Evolutionary conservation across 2,888 invertebrate genomes (phyloP), one percentile per base, ranked within the genome.

Genomic region (Therioaphis trifolii): DNA sequence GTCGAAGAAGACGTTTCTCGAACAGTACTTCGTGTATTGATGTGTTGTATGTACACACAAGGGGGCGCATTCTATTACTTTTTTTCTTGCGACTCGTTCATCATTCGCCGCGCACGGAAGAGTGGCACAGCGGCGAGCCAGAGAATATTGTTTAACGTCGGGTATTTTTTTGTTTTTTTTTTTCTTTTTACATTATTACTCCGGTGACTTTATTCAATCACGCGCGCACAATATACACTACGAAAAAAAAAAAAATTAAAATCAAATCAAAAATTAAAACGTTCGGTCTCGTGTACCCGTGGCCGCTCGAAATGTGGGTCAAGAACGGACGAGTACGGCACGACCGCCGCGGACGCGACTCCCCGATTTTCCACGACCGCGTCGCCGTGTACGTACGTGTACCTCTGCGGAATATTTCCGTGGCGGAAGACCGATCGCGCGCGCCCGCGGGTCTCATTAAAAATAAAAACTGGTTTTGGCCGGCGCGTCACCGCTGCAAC

Each of bases 271-370:
- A 61, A 52, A 52, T 12, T 1, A 63, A 49, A 63, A 15, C 15
- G 15, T 21, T 24, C 14, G 46, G 3, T 49, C 66, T 43, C 29
- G 18, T 52, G 18, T 24, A n/a, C n/a, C n/a, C n/a, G n/a, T n/a
- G n/a, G n/a, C n/a, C n/a, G n/a, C n/a, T n/a, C n/a, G n/a, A 52
- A 79, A 80, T 80, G 61, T 80, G 61, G 80, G 80, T 80, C 80
- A 72, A n/a, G 71, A 72, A 80, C 49, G 15, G 46, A 14, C 15
- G 49, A n/a, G 69, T 80, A 80, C 55, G 21, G 71, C 46, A 79
- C 66, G 35, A 12, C 52, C 27, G 35, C 14, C n/a, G n/a, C n/a
- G n/a, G n/a, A n/a, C n/a, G n/a, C 46, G 24, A 4, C 9, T 35
- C 14, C n/a, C 24, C 52, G 52, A 78, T 29, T 68, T 74, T n/a